Evolutionary conservation across 2,888 invertebrate genomes (phyloP).

Genomic region (Agrotis puta): DNA sequence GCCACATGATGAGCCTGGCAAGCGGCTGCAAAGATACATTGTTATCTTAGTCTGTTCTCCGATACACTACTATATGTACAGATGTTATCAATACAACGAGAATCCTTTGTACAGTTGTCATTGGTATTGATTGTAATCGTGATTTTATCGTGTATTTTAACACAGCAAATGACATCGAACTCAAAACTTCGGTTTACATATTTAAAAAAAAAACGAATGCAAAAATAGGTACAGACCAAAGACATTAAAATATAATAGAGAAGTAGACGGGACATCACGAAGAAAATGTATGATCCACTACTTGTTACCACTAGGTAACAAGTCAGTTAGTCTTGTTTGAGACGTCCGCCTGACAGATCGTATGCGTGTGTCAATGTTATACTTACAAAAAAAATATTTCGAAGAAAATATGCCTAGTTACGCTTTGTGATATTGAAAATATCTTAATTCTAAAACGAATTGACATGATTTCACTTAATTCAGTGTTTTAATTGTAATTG

Average conservation of each 20-base stretch:
- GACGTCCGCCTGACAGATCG: too few relatives aligned
- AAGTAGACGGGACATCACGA: too few relatives aligned
- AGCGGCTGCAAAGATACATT: conserved; percentile 36
- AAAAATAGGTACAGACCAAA: neutral
- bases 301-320: too few relatives aligned
- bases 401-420: too few relatives aligned
- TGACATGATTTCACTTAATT: too few relatives aligned
- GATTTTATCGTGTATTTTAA: conserved; percentile 41
- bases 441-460: too few relatives aligned
- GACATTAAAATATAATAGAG: too few relatives aligned
- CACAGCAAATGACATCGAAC: conserved; percentile 10
- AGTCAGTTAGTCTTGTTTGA: too few relatives aligned
- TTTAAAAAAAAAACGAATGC: conserved; percentile 1
- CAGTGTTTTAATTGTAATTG: neutral
- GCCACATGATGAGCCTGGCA: conserved; percentile 38
- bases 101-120: conserved; percentile 37
- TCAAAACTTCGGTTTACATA: conserved; percentile 7
- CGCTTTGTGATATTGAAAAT: too few relatives aligned
- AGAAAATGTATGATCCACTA: too few relatives aligned
- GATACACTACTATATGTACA: conserved; percentile 30
- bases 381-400: too few relatives aligned
- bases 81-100: conserved; percentile 50
- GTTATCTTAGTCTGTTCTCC: conserved; percentile 40
- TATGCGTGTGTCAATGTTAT: too few relatives aligned
- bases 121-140: conserved; percentile 37